phyloP scores from a whole-genome alignment of 92 coral and sea anemone species.

The Bergia puertoricense region DNA sequence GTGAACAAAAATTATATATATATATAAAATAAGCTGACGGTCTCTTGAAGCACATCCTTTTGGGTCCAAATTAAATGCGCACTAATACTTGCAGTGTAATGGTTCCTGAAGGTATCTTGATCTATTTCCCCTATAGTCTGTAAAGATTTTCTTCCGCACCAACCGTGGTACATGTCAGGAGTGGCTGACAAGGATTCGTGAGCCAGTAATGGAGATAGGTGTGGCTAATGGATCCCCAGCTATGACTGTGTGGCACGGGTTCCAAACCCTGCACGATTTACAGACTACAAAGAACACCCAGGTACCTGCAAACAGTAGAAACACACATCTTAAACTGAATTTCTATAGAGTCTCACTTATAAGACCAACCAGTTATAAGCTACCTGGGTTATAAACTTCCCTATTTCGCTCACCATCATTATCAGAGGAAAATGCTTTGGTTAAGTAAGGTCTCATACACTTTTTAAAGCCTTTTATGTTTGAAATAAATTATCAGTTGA shows the following conservation, averaged over 20 bases:
- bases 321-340: too few species aligned
- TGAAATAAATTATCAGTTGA: too few species aligned
- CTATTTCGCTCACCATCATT: too few species aligned
- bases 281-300: constrained; percentile 74
- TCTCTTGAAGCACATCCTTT: too few species aligned
- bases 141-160: constrained; percentile 93
- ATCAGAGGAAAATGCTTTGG: too few species aligned
- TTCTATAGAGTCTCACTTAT: too few species aligned
- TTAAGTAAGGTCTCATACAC: too few species aligned
- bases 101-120: not conserved
- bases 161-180: constrained; percentile 95
- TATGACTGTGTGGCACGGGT: constrained; percentile 91
- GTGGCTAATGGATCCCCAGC: constrained; percentile 86
- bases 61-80: not conserved
- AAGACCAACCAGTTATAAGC: too few species aligned
- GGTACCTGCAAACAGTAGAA: constrained; percentile 39
- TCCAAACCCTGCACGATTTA: constrained; percentile 82
- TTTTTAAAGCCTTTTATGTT: too few species aligned
- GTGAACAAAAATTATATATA: too few species aligned
- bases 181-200: constrained; percentile 93
- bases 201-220: constrained; percentile 84
- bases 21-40: too few species aligned
- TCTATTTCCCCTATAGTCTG: constrained; percentile 68
- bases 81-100: not conserved
- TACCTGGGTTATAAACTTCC: too few species aligned